A percentile compares a stretch with the other conserved stretches of the same genome.
Evolutionary conservation across 1,140 invertebrate species (phyloP).

Genomic region (Andricus grossulariae): DNA sequence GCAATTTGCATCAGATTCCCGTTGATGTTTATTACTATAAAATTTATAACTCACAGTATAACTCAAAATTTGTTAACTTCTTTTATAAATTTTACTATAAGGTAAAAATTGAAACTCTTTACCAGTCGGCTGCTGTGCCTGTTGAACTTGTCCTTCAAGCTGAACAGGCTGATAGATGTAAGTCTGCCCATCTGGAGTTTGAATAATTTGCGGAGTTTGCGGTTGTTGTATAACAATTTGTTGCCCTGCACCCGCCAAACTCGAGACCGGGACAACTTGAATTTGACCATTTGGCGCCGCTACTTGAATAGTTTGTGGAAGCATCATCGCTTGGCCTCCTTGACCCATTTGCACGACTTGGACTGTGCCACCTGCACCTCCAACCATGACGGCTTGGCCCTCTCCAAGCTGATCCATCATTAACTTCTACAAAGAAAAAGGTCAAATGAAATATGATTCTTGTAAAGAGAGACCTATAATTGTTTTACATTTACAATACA

Average conservation of each 20-base stretch:
- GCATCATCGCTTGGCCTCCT: slow-evolving; percentile 74
- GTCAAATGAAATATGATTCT: neutral
- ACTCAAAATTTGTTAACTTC: neutral
- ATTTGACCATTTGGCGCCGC: slow-evolving; percentile 80
- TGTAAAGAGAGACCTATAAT: slow-evolving; percentile 16
- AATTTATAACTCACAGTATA: slow-evolving; percentile 34
- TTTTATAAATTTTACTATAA: neutral
- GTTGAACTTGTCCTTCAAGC: slow-evolving; percentile 78
- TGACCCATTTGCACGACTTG: slow-evolving; percentile 76
- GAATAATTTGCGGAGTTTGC: slow-evolving; percentile 88
- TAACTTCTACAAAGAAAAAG: slow-evolving; percentile 33
- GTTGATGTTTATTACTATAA: slow-evolving; percentile 83
- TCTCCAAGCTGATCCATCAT: slow-evolving; percentile 74
- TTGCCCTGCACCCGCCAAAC: slow-evolving; percentile 76
- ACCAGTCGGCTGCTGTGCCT: slow-evolving; percentile 80
- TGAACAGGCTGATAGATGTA: slow-evolving; percentile 91
- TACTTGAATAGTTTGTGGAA: slow-evolving; percentile 80
- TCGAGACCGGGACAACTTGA: slow-evolving; percentile 80
- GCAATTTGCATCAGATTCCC: slow-evolving; percentile 84
- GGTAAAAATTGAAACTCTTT: slow-evolving; percentile 40
- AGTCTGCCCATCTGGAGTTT: slow-evolving; percentile 95
- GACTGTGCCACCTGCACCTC: slow-evolving; percentile 70
- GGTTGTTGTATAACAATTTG: slow-evolving; percentile 79
- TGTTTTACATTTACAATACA: too few relatives aligned
- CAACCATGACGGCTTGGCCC: slow-evolving; percentile 74